Conservation (phyloP, 1,140 invertebrate species). For the Pantala flavescens region DNA sequence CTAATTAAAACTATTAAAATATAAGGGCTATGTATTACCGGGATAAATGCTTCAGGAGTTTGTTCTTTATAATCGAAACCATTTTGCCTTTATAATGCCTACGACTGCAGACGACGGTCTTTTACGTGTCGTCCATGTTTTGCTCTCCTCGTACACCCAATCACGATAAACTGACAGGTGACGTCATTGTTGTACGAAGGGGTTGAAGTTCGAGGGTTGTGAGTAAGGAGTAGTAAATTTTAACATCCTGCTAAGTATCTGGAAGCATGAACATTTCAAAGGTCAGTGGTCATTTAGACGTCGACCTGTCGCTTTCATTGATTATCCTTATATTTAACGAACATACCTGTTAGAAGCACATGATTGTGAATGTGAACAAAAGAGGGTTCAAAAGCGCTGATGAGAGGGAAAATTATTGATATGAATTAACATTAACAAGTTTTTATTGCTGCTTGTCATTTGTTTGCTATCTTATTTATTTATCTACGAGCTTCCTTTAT, state of each 20-base stretch:
- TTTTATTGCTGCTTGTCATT: too few relatives aligned
- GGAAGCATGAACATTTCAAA: background rate
- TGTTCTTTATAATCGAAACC: constrained; percentile 7
- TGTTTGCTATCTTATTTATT: too few relatives aligned
- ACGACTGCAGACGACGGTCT: background rate
- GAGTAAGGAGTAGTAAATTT: background rate
- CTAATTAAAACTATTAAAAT: too few relatives aligned
- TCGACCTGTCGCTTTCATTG: background rate
- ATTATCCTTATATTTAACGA: background rate
- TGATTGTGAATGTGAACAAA: background rate
- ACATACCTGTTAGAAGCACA: background rate
- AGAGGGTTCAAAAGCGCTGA: background rate
- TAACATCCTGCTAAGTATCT: background rate
- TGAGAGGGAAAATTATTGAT: background rate
- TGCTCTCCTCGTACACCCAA: background rate
- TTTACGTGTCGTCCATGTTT: background rate
- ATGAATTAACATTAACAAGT: too few relatives aligned
- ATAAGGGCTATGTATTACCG: background rate
- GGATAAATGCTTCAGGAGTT: constrained; percentile 1
- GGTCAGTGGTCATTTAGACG: background rate
- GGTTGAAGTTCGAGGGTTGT: background rate
- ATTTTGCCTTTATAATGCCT: background rate
- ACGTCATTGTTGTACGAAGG: background rate
- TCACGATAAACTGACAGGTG: background rate
- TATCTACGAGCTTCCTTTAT: too few relatives aligned